A percentile compares a stretch with the other conserved stretches of the same genome.
These are phyloP conservation scores for Gastrophysa polygoni DNA, from an alignment of 2,888 invertebrate species.

Conservation along the genomic window DNA sequence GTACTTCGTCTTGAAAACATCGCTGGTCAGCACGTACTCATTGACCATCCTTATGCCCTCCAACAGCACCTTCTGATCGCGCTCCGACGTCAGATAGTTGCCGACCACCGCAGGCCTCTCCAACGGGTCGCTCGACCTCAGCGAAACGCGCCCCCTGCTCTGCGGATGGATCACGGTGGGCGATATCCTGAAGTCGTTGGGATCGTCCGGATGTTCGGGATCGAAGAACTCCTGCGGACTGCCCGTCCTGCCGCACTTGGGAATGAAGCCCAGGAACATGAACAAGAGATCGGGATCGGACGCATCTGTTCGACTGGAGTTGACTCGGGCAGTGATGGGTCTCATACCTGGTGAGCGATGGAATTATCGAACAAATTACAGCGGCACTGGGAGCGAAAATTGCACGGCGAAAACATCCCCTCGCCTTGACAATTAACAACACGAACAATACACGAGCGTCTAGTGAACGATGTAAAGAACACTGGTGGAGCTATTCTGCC, in stretches of 20 bases:
- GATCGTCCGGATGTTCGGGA: constrained; percentile 45
- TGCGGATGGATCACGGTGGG: constrained; percentile 66
- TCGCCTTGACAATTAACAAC: no score
- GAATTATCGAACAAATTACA: no score
- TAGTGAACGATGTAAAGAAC: no score
- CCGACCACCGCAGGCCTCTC: constrained; percentile 73
- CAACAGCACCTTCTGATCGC: constrained; percentile 67
- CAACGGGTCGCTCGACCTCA: constrained; percentile 71
- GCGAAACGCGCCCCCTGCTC: constrained; percentile 66
- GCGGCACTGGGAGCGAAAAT: no score
- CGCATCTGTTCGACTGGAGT: constrained; percentile 64
- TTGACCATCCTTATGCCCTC: constrained; percentile 66
- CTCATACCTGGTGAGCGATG: constrained; percentile 60
- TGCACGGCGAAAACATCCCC: no score
- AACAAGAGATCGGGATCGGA: constrained; percentile 68
- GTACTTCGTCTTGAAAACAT: constrained; percentile 63
- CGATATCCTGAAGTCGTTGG: constrained; percentile 43
- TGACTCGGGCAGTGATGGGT: constrained; percentile 67
- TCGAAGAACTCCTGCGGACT: constrained; percentile 57
- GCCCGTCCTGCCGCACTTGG: constrained; percentile 60
- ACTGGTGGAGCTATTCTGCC: no score
- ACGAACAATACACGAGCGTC: no score
- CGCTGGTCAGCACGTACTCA: constrained; percentile 62
- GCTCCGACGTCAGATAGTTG: constrained; percentile 72
- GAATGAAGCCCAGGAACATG: constrained; percentile 68